A percentile compares a stretch with the other conserved stretches of the same genome.
phyloP scores from a whole-genome alignment of 2,797 vertebrate species.

The Prunella strophiata region DNA sequence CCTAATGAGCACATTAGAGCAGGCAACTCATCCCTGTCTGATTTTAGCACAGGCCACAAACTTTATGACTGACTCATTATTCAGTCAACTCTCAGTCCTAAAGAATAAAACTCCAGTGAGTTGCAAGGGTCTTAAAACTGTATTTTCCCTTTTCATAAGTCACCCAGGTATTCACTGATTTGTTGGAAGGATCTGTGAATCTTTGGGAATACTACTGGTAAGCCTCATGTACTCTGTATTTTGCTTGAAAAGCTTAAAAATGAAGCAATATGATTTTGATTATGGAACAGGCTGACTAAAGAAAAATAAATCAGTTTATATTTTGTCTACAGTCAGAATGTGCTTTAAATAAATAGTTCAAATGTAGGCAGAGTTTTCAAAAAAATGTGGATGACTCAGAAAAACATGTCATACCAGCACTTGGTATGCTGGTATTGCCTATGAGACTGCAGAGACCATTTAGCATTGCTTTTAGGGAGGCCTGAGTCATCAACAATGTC shows the following conservation, averaged over 20 bases:
- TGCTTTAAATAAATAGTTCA: neutral
- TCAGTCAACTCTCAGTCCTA: slow-evolving; percentile 29
- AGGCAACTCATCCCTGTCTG: slow-evolving; percentile 48
- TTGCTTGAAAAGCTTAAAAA: neutral
- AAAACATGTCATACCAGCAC: neutral
- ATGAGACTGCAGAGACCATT: neutral
- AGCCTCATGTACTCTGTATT: neutral
- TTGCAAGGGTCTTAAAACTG: neutral
- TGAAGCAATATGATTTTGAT: neutral
- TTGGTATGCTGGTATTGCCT: neutral
- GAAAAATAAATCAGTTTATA: neutral
- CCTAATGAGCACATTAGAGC: slow-evolving; percentile 54
- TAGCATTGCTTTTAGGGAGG: neutral
- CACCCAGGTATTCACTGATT: neutral
- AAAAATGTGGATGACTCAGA: neutral
- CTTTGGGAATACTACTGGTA: neutral
- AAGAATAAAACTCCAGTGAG: slow-evolving; percentile 7
- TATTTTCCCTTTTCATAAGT: neutral
- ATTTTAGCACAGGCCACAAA: slow-evolving; percentile 62
- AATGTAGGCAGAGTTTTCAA: neutral
- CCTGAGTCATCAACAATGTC: neutral
- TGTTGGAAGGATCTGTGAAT: slow-evolving; percentile 3
- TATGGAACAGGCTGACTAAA: neutral
- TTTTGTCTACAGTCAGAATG: neutral
- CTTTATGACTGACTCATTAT: slow-evolving; percentile 46